Percentiles rank a stretch among this genome's conserved stretches.
These are phyloP conservation scores for Elysia crispata DNA, from an alignment of 2,888 invertebrate species.

Conservation along the genomic window DNA sequence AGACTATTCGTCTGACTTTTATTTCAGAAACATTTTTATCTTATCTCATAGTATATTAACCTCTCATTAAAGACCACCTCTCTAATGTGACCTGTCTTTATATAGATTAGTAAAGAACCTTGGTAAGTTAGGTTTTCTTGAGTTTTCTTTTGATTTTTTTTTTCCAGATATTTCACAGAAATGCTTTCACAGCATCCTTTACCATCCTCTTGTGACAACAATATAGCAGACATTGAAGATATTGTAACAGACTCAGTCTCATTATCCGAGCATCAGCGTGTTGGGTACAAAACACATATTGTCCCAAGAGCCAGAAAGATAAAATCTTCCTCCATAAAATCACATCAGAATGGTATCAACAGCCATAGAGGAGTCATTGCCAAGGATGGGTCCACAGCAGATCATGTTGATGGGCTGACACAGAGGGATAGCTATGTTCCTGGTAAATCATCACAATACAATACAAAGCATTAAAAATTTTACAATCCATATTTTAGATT, in stretches of 20 bases:
- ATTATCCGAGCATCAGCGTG: slow-evolving; percentile 56
- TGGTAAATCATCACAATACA: slow-evolving; percentile 80
- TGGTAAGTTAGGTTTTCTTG: no score
- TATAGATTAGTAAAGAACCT: no score
- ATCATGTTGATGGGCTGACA: slow-evolving; percentile 42
- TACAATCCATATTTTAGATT: background rate
- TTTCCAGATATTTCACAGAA: no score
- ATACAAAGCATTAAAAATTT: background rate
- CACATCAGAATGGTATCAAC: background rate
- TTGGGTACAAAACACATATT: slow-evolving; percentile 54
- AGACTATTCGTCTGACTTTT: no score
- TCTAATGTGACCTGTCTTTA: no score
- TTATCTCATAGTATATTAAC: no score
- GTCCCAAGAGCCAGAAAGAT: slow-evolving; percentile 60
- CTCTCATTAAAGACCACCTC: no score
- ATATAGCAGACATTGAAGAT: slow-evolving; percentile 71
- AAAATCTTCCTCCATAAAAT: slow-evolving; percentile 26
- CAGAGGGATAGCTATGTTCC: slow-evolving; percentile 69
- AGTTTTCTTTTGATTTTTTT: no score
- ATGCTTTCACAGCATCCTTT: no score
- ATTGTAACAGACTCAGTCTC: slow-evolving; percentile 59
- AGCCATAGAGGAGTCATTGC: slow-evolving; percentile 15
- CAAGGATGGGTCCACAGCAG: slow-evolving; percentile 22
- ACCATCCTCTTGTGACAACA: slow-evolving; percentile 41
- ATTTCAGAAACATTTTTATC: no score